Evolutionary conservation across 2,888 invertebrate genomes (phyloP), one percentile per base, ranked within the genome.

Genomic region (Phlogophora meticulosa): DNA sequence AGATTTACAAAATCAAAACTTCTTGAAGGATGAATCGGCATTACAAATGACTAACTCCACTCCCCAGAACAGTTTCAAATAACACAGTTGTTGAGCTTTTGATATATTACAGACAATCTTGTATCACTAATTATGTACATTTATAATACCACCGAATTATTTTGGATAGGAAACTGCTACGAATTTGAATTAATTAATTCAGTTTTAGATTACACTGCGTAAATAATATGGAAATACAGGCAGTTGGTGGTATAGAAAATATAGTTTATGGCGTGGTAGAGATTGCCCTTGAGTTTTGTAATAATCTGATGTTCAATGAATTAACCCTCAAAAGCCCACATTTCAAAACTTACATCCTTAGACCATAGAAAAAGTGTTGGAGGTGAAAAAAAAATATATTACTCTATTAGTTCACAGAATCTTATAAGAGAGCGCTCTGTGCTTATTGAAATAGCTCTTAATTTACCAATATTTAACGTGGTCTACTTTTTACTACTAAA

Each of bases 101-200:
- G 78, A 80, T 82, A 82, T 82, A 82, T 80, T 76, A 73, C 49
- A 36, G 53, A 74, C 69, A 60, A 69, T 60, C 61, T 67, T 72
- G 67, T 81, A 72, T 34, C 59, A 55, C 60, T 79, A 84, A 87
- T 86, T 88, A 88, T 86, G 86, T 88, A 87, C 88, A 87, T 88
- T 85, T 78, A 82, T 87, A 88, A 88, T 87, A 82, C 78, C 75
- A 61, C 59, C 62, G 84, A 79, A 82, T 80, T 82, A 81, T 88
- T 85, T 82, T 76, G 76, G 65, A 72, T 73, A 71, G 76, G 81
- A 83, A 82, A 83, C 81, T 72, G 78, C 53, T 70, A 58, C 59
- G 72, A 82, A 87, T 84, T 80, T 80, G 76, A 76, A 82, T 81
- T 74, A 82, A 82, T 82, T 84, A 84, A 84, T 82, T 83, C 85